Base-by-base conservation (phyloP, 2,113 vertebrate genomes). In the Perca schrenkii region DNA sequence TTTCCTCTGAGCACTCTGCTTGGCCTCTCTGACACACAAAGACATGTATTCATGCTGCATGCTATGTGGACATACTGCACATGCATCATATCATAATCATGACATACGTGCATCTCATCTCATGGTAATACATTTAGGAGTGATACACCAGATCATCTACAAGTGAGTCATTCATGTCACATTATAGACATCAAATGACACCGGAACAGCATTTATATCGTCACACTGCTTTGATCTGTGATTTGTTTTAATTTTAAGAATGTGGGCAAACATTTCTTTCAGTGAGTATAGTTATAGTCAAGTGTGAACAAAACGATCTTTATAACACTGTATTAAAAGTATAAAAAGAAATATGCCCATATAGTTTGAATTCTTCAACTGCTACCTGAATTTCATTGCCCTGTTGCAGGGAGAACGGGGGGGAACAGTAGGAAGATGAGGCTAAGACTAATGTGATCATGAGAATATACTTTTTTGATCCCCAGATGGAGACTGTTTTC, bases 1-100 rank as follows among this genome's bases (percentile, higher is more conserved):
- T 86, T 88, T 97, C 88, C 83, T 93, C 72, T 91, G 82, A 40
- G 80, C 19, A 36, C 85, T 91, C 60, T 7, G 77, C 65, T 74
- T 71, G 60, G 88, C 88, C 71, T 84, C 88, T 71, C 96, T 97
- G 83, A 82, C 61, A 91, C 68, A 87, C 46, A 79, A 34, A 85
- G 25, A 87, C n/a, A 83, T 56, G 21, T 43, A 80, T 40, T 75
- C 53, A 50, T 70, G 58, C 50, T 53, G 63, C 50, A 62, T 60
- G 49, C 62, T 73, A 71, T 34, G 22, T 31, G 43, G 22, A 73
- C 46, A 78, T 40, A 77, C 60, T 54, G 77, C 21, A 70, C 74
- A 77, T 56, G 47, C 43, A n/a, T 77, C 60, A 58, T 49, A 50
- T 69, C 50, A 74, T 67, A 22, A 58, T 17, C 74, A 66, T n/a